These are phyloP conservation scores for Bombus confusus DNA, from an alignment of 1,140 invertebrate species.

Conservation along the genomic window DNA sequence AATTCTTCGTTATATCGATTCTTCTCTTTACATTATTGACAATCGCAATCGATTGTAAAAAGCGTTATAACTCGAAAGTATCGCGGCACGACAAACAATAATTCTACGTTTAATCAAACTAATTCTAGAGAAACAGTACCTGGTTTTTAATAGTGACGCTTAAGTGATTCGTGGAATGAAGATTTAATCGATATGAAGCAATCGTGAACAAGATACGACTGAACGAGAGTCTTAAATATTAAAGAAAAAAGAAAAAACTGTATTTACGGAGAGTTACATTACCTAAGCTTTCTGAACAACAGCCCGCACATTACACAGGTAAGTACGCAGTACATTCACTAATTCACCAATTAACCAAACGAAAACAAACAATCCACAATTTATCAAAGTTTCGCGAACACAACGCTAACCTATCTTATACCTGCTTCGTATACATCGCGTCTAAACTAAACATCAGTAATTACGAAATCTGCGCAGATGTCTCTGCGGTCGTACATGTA, in stretches of 20 bases:
- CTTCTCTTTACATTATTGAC: neutral
- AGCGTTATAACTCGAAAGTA: neutral
- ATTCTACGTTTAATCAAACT: neutral
- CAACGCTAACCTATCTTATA: neutral
- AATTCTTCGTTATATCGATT: neutral
- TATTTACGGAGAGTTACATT: neutral
- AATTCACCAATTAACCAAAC: neutral
- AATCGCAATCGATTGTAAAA: neutral
- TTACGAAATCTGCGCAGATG: neutral
- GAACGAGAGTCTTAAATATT: neutral
- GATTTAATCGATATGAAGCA: neutral
- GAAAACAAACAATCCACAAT: neutral
- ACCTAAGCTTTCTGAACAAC: neutral
- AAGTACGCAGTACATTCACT: neutral
- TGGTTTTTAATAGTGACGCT: neutral
- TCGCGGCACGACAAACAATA: neutral
- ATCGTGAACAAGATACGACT: neutral
- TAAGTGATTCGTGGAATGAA: neutral
- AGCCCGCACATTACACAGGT: neutral
- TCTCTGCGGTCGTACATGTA: neutral
- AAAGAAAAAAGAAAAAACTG: neutral
- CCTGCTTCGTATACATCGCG: neutral
- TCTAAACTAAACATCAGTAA: constrained; percentile 7
- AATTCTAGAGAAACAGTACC: too few relatives aligned
- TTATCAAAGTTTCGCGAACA: neutral